Base-by-base conservation (phyloP, 2,888 invertebrate genomes). In the Xiphydria camelus region DNA sequence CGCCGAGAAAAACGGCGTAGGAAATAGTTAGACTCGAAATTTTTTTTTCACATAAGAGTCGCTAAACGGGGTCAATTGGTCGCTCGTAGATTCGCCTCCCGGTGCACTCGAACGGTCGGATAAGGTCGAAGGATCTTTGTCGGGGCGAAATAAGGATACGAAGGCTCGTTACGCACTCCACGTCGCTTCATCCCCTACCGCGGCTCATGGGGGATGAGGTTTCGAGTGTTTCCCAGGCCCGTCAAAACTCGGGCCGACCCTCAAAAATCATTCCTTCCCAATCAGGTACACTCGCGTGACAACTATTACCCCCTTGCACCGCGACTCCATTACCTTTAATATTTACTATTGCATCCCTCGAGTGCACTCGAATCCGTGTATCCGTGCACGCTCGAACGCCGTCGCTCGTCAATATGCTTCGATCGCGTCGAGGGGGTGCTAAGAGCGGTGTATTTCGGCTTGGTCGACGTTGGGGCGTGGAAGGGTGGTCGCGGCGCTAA, bases 151-250 rank as follows among this genome's bases (percentile, higher is more conserved):
- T 7, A 23, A 23, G 7, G 7, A n/a, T n/a, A 7, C 23, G 23
- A 23, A 23, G 23, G 23, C 23, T 23, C 23, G 23, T 23, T 23
- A 23, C 6, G 23, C 23, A 23, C 23, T 23, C 23, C 7, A 23
- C 7, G 23, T 6, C 7, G 14, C 23, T 14, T 32, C 6, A 15
- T n/a, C 12, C 25, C 17, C 4, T 38, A n/a, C 23, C 26, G 10
- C 33, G 21, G 22, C 39, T 12, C 20, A 32, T 51, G 49, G 57
- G n/a, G 51, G 49, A 47, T 57, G 55, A 54, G 51, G 47, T 49
- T 56, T 64, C 58, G 59, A 71, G 68, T 68, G 65, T 63, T 73
- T 74, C 73, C 72, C 74, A 73, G 68, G 72, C 57, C 54, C 59
- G 58, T 64, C 61, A 62, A 68, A 63, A 55, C 37, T n/a, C n/a